These are phyloP conservation scores for Esox niger DNA, from an alignment of 2,113 vertebrate genomes.

Conservation along the genomic window DNA sequence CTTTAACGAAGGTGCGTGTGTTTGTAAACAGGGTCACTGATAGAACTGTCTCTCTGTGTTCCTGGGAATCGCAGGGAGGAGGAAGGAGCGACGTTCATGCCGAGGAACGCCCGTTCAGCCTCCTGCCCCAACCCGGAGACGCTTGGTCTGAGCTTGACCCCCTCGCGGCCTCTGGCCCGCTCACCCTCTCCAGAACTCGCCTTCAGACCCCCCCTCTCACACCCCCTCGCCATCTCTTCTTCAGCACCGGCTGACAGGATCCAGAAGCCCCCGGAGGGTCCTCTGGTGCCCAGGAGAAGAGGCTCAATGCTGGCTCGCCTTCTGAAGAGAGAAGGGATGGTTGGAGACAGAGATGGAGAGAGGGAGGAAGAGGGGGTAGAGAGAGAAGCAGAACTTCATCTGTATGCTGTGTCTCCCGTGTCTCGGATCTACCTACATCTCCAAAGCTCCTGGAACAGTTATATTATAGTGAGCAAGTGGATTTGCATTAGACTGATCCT, in stretches of 20 bases:
- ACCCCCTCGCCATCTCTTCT: slow-evolving; percentile 12
- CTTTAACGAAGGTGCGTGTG: too few species aligned
- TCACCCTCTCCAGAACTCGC: too few species aligned
- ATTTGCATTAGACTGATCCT: too few species aligned
- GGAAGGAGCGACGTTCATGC: not conserved
- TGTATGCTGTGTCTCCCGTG: slow-evolving; percentile 60
- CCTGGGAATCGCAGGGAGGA: too few species aligned
- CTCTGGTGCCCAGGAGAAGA: slow-evolving; percentile 24
- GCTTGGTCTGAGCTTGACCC: too few species aligned
- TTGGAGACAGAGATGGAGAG: not conserved
- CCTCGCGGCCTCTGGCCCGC: slow-evolving; percentile 20
- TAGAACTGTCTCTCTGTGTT: too few species aligned
- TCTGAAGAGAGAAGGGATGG: slow-evolving; percentile 8
- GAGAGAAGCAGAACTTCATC: slow-evolving; percentile 65
- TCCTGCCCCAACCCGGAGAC: slow-evolving; percentile 62
- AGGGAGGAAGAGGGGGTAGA: slow-evolving; percentile 18
- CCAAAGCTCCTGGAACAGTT: slow-evolving; percentile 71
- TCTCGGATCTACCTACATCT: slow-evolving; percentile 70
- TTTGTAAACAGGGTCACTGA: too few species aligned
- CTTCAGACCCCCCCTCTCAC: not conserved
- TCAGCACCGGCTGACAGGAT: not conserved
- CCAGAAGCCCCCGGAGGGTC: slow-evolving; percentile 3
- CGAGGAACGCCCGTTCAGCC: slow-evolving; percentile 39
- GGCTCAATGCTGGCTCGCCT: slow-evolving; percentile 39
- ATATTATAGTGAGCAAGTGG: slow-evolving; percentile 71